Evolutionary conservation across 2,113 vertebrate species (phyloP), one percentile per base, ranked within the genome.

Genomic region (Pavo muticus): DNA sequence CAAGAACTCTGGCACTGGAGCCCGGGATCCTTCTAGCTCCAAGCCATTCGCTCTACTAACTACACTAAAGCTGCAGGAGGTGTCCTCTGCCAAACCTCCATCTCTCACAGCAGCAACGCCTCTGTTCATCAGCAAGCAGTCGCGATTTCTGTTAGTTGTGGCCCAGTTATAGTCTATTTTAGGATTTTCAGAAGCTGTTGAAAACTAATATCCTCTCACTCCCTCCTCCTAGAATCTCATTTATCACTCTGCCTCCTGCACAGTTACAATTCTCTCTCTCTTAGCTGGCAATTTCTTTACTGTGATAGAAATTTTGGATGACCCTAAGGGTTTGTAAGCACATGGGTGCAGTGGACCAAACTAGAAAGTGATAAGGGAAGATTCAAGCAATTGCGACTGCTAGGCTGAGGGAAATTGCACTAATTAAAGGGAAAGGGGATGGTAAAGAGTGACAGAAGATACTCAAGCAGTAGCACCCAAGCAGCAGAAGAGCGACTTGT

Each of bases 121-220:
- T 90, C 63, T 77, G 81, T 7, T 92, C 56, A 30, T 17, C 87
- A 74, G 70, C 2, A 42, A 89, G 70, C 77, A 92, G 42, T 8
- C 81, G 56, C 13, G 5, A 44, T 44, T 90, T 35, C 91, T 94
- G 39, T 19, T 84, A 56, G 35, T 20, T 75, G 72, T 73, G 86
- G 85, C 76, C 69, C 85, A 90, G 57, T 78, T 93, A 85, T 90
- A 47, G 20, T 86, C 93, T 96, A 93, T 88, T 96, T 94, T 84
- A 61, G 69, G 83, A 88, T 76, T 90, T 86, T 72, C 56, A 94
- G 65, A 88, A 90, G 79, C 88, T 91, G 57, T 78, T 94, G 81
- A 84, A 94, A 91, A 93, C 65, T 44, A 95, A 90, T 78, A 90
- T 52, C 76, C 61, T 90, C 91, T 88, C 50, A 13, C 29, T 91